Evolutionary conservation across 2,797 vertebrate genomes (phyloP).

Genomic region (Intellagama lesueurii): DNA sequence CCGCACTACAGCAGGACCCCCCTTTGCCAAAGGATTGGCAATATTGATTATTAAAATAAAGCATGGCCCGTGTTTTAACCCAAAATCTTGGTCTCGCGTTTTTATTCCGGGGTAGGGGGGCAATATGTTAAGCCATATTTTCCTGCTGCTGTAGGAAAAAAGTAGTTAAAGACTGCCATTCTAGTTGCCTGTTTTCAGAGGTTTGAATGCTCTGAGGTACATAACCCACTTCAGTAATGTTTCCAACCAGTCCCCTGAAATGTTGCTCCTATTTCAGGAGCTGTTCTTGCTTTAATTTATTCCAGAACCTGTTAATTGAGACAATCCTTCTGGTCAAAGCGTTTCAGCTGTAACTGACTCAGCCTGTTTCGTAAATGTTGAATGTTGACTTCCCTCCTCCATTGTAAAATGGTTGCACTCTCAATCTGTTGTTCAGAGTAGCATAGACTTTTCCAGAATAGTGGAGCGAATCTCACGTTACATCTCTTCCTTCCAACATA

Average conservation of each 20-base stretch:
- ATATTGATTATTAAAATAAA: background rate
- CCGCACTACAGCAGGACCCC: too few species aligned
- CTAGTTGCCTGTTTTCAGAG: background rate
- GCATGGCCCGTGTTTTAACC: background rate
- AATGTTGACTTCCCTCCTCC: background rate
- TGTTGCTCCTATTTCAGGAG: conserved; percentile 2
- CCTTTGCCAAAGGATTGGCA: too few species aligned
- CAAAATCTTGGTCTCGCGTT: too few species aligned
- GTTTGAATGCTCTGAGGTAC: background rate
- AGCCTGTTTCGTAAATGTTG: background rate
- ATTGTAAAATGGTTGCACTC: too few species aligned
- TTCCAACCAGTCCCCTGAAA: background rate
- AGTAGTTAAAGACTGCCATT: background rate
- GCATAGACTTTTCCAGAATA: too few species aligned
- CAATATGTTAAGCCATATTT: too few species aligned
- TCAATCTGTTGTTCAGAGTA: background rate
- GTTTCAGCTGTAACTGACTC: background rate
- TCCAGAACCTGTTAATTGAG: conserved; percentile 8
- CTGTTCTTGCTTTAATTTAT: background rate
- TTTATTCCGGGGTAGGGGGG: too few species aligned
- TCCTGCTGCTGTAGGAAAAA: background rate
- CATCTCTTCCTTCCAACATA: background rate
- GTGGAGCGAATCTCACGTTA: background rate
- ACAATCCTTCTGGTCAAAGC: background rate
- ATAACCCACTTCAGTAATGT: background rate